Conservation (phyloP, 1,140 invertebrate genomes). For the Coelopa frigida region DNA sequence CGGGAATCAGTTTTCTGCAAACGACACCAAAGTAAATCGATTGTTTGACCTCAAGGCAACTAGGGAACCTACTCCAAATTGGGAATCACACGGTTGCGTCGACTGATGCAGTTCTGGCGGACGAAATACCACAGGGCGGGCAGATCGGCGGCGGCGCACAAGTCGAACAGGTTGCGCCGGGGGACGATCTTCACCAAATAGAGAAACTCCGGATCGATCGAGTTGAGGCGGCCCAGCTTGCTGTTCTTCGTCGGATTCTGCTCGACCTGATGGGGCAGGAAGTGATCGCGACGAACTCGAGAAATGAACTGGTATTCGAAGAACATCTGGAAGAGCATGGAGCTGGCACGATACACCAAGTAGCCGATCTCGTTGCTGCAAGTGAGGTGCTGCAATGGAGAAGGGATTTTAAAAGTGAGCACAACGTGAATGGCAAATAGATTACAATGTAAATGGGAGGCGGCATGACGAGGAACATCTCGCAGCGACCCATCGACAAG, state of each 20-base stretch:
- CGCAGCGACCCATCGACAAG: conserved; percentile 47
- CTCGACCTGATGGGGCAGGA: conserved; percentile 48
- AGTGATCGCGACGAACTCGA: conserved; percentile 49
- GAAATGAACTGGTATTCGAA: conserved; percentile 50
- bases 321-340: conserved; percentile 52
- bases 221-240: conserved; percentile 28
- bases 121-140: conserved; percentile 55
- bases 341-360: conserved; percentile 43
- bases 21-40: neutral
- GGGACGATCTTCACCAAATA: conserved; percentile 52
- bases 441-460: conserved; percentile 49
- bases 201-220: conserved; percentile 49
- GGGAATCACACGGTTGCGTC: conserved; percentile 52
- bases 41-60: too few species aligned
- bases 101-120: conserved; percentile 51
- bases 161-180: conserved; percentile 44
- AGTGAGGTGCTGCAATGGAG: conserved; percentile 26
- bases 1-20: conserved; percentile 55
- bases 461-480: conserved; percentile 50
- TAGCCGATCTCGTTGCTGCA: conserved; percentile 37
- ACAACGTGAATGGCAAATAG: conserved; percentile 1
- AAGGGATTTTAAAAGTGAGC: neutral
- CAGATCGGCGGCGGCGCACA: conserved; percentile 47
- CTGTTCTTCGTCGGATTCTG: conserved; percentile 26
- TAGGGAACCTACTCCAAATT: conserved; percentile 49